phyloP scores from a whole-genome alignment of 2,888 invertebrate species.

The Chrysolina americana region DNA sequence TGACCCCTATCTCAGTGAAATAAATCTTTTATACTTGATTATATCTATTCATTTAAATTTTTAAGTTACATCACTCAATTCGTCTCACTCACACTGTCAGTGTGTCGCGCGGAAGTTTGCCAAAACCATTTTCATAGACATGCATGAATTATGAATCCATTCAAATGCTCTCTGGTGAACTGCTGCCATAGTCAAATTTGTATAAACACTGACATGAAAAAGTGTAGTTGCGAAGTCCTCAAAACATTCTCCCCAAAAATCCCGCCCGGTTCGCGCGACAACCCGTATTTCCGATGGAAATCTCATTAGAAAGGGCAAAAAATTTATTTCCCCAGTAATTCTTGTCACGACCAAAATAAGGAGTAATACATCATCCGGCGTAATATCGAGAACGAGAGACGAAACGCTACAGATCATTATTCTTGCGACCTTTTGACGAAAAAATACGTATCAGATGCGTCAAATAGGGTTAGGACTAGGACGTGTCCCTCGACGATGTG shows the following conservation, averaged over 20 bases:
- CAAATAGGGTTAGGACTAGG: conserved; percentile 59
- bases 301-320: conserved; percentile 28
- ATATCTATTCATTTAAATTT: no score
- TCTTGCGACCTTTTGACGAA: conserved; percentile 61
- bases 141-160: no score
- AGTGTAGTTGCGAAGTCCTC: no score
- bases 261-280: not conserved
- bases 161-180: no score
- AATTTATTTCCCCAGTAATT: conserved; percentile 47
- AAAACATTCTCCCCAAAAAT: not conserved
- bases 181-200: no score
- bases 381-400: conserved; percentile 56
- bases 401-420: conserved; percentile 59
- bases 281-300: not conserved
- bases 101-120: no score
- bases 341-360: conserved; percentile 52
- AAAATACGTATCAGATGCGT: conserved; percentile 62
- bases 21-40: no score
- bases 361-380: conserved; percentile 57
- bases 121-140: no score
- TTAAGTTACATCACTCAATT: no score
- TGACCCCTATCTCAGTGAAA: no score
- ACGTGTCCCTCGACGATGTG: conserved; percentile 58
- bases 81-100: no score
- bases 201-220: no score